These are phyloP conservation scores for Aix galericulata DNA, from an alignment of 2,113 vertebrate genomes.

Conservation along the genomic window DNA sequence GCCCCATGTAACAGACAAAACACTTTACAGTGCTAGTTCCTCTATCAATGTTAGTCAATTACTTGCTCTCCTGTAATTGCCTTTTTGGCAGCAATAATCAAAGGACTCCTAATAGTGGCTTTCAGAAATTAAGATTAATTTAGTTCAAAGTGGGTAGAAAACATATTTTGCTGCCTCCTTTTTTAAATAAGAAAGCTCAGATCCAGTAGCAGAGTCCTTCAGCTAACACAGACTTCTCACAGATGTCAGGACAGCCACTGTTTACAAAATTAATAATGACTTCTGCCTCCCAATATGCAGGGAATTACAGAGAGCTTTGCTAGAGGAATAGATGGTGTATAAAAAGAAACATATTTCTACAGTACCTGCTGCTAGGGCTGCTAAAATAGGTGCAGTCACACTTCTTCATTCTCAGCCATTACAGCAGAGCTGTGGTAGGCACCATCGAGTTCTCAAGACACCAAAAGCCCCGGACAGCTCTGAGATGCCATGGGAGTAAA, in stretches of 20 bases:
- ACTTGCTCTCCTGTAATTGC: neutral
- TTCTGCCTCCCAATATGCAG: neutral
- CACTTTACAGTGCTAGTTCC: neutral
- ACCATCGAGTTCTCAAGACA: neutral
- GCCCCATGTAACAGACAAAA: neutral
- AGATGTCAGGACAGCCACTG: neutral
- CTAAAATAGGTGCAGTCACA: neutral
- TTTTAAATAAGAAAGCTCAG: neutral
- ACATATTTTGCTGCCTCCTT: neutral
- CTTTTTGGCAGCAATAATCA: neutral
- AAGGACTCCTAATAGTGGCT: neutral
- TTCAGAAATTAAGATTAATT: neutral
- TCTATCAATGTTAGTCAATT: neutral
- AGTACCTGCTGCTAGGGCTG: neutral
- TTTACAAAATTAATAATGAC: neutral
- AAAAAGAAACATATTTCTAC: neutral
- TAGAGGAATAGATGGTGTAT: neutral
- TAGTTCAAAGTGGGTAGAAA: neutral
- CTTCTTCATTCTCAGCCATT: neutral
- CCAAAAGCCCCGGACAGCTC: accelerated
- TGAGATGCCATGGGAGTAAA: accelerated
- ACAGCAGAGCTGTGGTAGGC: neutral
- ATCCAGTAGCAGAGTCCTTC: neutral
- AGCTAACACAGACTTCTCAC: neutral
- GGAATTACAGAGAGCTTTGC: neutral